Evolutionary conservation across 2,797 vertebrate genomes (phyloP).

Genomic region (Lagodon rhomboides): DNA sequence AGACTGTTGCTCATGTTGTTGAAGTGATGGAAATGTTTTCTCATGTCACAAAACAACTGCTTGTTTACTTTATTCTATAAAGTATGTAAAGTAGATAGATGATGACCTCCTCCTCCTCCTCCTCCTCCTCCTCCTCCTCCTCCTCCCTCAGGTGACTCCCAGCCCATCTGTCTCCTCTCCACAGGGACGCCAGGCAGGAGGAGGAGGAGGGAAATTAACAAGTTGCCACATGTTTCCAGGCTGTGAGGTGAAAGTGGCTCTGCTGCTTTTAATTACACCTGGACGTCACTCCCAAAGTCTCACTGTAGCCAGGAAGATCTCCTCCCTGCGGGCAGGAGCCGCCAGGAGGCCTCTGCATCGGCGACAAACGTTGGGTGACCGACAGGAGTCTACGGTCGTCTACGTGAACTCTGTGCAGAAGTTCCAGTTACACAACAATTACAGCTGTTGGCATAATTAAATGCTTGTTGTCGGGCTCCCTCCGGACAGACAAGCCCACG

Average conservation of each 20-base stretch:
- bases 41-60: too few species aligned
- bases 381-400: too few species aligned
- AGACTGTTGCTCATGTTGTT: too few species aligned
- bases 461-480: too few species aligned
- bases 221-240: conserved; percentile 82
- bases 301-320: background rate
- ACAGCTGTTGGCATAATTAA: too few species aligned
- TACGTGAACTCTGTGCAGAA: too few species aligned
- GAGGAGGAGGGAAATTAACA: conserved; percentile 70
- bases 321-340: background rate
- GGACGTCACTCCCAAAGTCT: conserved; percentile 28
- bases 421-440: too few species aligned
- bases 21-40: too few species aligned
- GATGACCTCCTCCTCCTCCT: background rate
- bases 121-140: conserved; percentile 11
- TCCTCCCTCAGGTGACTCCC: conserved; percentile 49
- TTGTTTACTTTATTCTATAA: too few species aligned
- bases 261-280: conserved; percentile 74
- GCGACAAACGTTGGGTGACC: background rate
- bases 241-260: conserved; percentile 55
- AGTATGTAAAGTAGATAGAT: too few species aligned
- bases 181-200: conserved; percentile 29
- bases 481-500: too few species aligned
- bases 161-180: conserved; percentile 68
- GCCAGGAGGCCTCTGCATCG: too few species aligned